Percentiles rank a stretch among this genome's conserved stretches.
Evolutionary conservation across 2,113 vertebrate species (phyloP).

Genomic region (Chloropsis cyanopogon): DNA sequence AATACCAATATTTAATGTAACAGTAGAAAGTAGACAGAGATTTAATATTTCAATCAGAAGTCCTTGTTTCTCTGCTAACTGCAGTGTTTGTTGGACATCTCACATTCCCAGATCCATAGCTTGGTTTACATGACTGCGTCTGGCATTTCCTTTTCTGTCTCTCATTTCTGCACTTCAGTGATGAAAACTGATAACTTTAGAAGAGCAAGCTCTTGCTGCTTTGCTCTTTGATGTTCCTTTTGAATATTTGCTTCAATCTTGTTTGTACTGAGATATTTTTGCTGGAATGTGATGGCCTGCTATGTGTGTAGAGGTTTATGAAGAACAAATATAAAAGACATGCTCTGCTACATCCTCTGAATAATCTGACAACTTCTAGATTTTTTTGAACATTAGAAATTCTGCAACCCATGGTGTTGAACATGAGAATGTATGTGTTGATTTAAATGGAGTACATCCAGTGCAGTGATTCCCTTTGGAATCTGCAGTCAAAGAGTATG

Average conservation of each 20-base stretch:
- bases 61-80: background rate
- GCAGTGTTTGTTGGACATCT: background rate
- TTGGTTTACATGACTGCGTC: background rate
- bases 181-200: background rate
- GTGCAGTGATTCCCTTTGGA: background rate
- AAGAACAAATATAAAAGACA: background rate
- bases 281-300: background rate
- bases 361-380: background rate
- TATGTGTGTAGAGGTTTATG: background rate
- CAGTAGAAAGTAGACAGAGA: background rate
- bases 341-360: background rate
- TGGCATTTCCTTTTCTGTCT: background rate
- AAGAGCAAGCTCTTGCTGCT: background rate
- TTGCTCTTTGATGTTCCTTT: background rate
- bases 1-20: background rate
- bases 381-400: background rate
- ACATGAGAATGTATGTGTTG: background rate
- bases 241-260: background rate
- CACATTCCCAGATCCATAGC: background rate
- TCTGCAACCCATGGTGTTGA: background rate
- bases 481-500: rapidly evolving
- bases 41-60: background rate
- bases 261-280: background rate
- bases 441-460: background rate
- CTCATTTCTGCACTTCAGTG: background rate